Evolutionary conservation across 1,140 invertebrate genomes (phyloP).

Genomic region (Diorhabda sublineata): DNA sequence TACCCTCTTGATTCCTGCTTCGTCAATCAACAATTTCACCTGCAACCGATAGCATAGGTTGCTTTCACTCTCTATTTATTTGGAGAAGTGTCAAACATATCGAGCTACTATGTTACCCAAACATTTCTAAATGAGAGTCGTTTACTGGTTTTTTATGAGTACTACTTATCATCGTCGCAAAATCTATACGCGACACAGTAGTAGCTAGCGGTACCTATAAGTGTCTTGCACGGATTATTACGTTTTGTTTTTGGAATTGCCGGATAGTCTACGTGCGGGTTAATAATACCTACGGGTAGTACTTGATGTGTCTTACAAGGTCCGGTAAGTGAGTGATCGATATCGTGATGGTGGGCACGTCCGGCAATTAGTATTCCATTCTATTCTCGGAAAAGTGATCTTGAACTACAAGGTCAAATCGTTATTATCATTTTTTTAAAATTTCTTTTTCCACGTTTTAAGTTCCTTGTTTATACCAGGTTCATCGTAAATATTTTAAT

Average conservation of each 20-base stretch:
- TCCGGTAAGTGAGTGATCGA: neutral
- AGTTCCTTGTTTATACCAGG: neutral
- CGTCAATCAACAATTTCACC: neutral
- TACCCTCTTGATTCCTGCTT: neutral
- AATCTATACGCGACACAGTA: no score
- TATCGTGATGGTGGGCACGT: neutral
- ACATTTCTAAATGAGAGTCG: neutral
- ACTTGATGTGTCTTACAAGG: neutral
- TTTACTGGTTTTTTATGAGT: no score
- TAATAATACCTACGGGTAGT: neutral
- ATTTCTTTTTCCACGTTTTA: neutral
- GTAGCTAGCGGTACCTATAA: no score
- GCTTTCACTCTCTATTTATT: neutral
- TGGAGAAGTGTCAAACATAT: neutral
- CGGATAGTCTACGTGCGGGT: neutral
- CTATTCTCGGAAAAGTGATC: neutral
- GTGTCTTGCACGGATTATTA: no score
- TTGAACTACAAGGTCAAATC: neutral
- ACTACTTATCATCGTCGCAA: no score
- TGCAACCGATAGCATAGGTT: neutral
- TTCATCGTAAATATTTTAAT: neutral
- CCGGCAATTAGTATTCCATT: neutral
- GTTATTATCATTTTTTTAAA: neutral
- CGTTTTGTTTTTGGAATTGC: neutral
- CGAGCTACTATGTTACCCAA: neutral